Base-by-base conservation (phyloP, 64 coral and sea anemone species). In the Hydrozoanthus tunicans region DNA sequence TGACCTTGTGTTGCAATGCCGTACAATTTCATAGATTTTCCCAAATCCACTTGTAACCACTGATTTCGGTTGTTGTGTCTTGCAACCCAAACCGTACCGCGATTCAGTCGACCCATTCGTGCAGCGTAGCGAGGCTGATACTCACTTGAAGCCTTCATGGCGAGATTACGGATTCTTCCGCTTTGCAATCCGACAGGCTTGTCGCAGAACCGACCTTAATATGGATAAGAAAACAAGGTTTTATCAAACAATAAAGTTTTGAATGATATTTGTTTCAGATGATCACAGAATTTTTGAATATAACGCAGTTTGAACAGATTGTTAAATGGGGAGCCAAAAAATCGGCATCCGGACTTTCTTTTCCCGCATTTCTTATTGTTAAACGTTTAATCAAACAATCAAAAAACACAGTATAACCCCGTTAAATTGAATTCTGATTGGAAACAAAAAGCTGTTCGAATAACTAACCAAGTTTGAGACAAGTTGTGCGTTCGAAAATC, bases 21-120 rank as follows among this genome's bases (percentile, higher is more conserved):
- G 73, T 83, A 71, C 24, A 93, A 51, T 10, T 89, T 93, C 92
- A 93, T 93, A 15, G 92, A 79, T 69, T 74, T 64, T 79, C 91
- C 83, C 9, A 89, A 14, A 64, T 93, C 72, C 5, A 93, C 84
- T 73, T 93, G 92, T 15, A 93, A 55, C 92, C 92, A 93, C 23
- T 93, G 92, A 3, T 89, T 88, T 54, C 79, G 92, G 65, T 81
- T 93, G 65, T 81, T 89, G 5, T 59, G 1, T 59, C 81, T 89
- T 12, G 92, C 61, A 15, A 93, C 79, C 92, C 92, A 93, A 53
- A 89, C 85, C n/a, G 83, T 69, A 24, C 57, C 58, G 57, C 51
- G 88, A 68, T 64, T 62, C 27, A 90, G 62, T 9, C 72, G 73
- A 64, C 77, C 63, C 77, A 69, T 56, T 68, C 43, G 58, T 4